Evolutionary conservation across 2,113 vertebrate genomes (phyloP).

Genomic region (Gymnocephalus cernua): DNA sequence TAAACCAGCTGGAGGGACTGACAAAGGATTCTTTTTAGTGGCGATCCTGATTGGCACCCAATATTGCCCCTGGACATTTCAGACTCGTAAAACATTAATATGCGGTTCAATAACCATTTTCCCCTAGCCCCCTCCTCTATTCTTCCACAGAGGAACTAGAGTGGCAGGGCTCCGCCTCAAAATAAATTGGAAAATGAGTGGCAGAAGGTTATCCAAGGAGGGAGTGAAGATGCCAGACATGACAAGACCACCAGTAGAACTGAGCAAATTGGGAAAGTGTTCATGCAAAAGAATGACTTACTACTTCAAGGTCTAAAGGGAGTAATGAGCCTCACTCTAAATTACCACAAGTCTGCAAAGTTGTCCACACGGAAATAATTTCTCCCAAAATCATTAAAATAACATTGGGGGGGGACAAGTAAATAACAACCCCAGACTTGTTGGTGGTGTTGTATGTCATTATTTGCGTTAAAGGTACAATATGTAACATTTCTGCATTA

Average conservation of each 20-base stretch:
- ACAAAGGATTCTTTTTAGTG: slow-evolving; percentile 66
- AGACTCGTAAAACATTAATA: slow-evolving; percentile 56
- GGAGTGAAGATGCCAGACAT: slow-evolving; percentile 26
- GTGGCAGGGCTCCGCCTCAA: slow-evolving; percentile 43
- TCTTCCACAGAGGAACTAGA: slow-evolving; percentile 57
- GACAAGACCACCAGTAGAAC: slow-evolving; percentile 38
- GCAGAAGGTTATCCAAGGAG: slow-evolving; percentile 39
- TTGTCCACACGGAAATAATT: neutral
- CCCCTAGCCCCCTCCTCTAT: slow-evolving; percentile 31
- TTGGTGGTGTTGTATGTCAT: neutral
- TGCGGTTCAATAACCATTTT: slow-evolving; percentile 57
- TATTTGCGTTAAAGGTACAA: no score
- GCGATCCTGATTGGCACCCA: slow-evolving; percentile 62
- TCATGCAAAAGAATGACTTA: slow-evolving; percentile 2
- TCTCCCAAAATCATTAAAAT: neutral
- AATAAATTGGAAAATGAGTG: slow-evolving; percentile 50
- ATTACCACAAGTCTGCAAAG: neutral
- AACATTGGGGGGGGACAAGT: neutral
- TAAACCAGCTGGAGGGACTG: slow-evolving; percentile 48
- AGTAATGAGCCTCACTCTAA: slow-evolving; percentile 7
- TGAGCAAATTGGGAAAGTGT: slow-evolving; percentile 22
- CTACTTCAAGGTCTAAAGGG: slow-evolving; percentile 4
- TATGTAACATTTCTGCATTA: no score
- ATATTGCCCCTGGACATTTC: slow-evolving; percentile 59
- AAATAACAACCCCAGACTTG: slow-evolving; percentile 2